These are phyloP conservation scores for Atherinosoma microstoma DNA, from an alignment of 2,797 vertebrate genomes.

Conservation along the genomic window DNA sequence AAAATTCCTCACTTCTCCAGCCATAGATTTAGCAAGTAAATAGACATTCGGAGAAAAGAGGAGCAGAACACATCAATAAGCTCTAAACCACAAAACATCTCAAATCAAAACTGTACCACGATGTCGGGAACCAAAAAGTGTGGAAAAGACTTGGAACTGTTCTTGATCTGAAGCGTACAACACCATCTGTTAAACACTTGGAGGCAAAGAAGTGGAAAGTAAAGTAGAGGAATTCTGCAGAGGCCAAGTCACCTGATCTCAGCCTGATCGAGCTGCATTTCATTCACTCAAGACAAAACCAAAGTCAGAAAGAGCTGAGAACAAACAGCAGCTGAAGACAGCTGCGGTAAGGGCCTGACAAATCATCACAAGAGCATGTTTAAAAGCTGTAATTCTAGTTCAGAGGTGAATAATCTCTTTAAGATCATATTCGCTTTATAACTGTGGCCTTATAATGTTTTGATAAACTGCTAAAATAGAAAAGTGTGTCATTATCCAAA, in stretches of 20 bases:
- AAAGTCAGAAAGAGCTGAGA: background rate
- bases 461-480: background rate
- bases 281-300: background rate
- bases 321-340: background rate
- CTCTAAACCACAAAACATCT: background rate
- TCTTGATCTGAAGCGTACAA: background rate
- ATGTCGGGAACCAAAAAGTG: background rate
- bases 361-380: background rate
- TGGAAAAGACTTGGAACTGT: background rate
- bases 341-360: background rate
- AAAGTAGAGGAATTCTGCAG: background rate
- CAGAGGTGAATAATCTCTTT: background rate
- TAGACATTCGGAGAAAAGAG: slow-evolving; percentile 21
- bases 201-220: background rate
- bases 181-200: background rate
- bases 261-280: background rate
- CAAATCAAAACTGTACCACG: background rate
- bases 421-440: background rate
- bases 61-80: background rate
- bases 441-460: background rate
- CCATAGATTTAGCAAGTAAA: background rate
- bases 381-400: background rate
- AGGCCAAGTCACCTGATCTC: background rate
- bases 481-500: background rate
- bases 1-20: background rate